A percentile compares a stretch with the other conserved stretches of the same genome.
phyloP scores from a whole-genome alignment of 92 coral and sea anemone species.

The Parazoanthus darwini region DNA sequence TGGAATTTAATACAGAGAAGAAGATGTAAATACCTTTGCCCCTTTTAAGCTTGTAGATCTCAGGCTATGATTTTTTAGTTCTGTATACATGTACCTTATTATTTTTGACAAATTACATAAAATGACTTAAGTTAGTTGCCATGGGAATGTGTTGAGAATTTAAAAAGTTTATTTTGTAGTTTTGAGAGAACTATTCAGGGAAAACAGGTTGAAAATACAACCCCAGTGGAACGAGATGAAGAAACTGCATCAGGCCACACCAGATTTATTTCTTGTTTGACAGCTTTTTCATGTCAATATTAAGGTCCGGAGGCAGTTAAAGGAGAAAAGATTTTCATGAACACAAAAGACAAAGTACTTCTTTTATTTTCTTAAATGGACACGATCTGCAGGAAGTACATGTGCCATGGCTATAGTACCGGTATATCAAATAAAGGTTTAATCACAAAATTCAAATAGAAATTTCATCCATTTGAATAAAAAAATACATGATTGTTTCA shows the following conservation, averaged over 20 bases:
- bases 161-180: not conserved
- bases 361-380: no score
- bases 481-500: no score
- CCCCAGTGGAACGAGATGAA: not conserved
- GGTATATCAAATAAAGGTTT: no score
- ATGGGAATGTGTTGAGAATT: not conserved
- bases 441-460: no score
- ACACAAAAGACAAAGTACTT: no score
- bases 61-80: not conserved
- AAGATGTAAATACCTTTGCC: slow-evolving; percentile 1
- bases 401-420: no score
- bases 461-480: no score
- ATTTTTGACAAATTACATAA: not conserved
- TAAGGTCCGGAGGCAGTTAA: no score
- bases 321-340: no score
- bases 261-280: no score
- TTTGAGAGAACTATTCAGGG: not conserved
- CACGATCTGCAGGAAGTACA: no score
- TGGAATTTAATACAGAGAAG: not conserved
- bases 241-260: not conserved
- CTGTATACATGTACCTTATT: not conserved
- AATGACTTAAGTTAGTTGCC: not conserved
- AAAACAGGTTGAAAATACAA: not conserved
- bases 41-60: not conserved
- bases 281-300: no score